Conservation (phyloP, 2,888 invertebrate genomes). For the Limenitis camilla region DNA sequence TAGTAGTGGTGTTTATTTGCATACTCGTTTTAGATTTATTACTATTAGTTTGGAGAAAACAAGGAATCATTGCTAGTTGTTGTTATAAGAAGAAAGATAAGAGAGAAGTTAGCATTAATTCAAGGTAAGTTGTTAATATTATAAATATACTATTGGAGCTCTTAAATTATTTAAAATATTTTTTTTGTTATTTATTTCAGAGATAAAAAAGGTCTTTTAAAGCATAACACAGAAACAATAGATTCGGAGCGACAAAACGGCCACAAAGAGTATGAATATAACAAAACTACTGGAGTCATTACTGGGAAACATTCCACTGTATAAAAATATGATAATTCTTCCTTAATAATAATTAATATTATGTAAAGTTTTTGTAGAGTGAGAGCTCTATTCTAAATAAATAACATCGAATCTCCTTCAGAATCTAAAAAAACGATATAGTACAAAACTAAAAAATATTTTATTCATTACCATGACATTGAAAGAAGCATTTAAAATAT, state of each 20-base stretch:
- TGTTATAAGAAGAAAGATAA: slow-evolving; percentile 77
- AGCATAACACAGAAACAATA: slow-evolving; percentile 40
- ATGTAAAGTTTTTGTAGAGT: not conserved
- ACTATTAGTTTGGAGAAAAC: slow-evolving; percentile 77
- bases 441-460: no score
- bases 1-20: slow-evolving; percentile 83
- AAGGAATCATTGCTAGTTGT: slow-evolving; percentile 80
- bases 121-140: slow-evolving; percentile 39
- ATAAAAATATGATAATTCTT: slow-evolving; percentile 28
- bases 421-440: no score
- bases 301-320: slow-evolving; percentile 68
- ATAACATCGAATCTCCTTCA: no score
- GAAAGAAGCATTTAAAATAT: no score
- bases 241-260: slow-evolving; percentile 45
- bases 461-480: no score
- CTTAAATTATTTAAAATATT: not conserved
- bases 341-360: not conserved
- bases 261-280: slow-evolving; percentile 61
- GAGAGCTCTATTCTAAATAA: no score
- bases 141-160: not conserved
- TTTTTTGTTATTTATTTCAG: slow-evolving; percentile 36
- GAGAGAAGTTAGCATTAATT: slow-evolving; percentile 75
- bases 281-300: slow-evolving; percentile 61
- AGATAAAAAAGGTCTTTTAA: slow-evolving; percentile 62
- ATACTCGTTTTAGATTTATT: slow-evolving; percentile 87